Conservation (phyloP, 2,113 vertebrate species). For the Plecturocebus donacophilus region DNA sequence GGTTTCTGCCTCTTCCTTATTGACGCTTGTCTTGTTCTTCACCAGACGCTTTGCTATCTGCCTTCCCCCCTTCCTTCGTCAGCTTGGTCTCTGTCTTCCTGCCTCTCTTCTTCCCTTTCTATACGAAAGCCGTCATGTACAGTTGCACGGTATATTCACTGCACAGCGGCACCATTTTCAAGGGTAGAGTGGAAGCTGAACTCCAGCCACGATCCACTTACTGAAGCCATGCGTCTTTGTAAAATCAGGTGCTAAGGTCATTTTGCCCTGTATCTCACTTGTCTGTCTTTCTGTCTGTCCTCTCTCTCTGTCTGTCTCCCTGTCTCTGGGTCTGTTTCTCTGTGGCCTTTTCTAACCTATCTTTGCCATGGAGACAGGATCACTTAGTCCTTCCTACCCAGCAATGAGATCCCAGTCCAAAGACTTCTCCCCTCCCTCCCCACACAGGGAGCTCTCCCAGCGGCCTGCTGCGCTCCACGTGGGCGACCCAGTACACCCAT, state of each 20-base stretch:
- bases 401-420: not conserved
- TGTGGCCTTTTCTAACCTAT: not conserved
- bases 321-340: not conserved
- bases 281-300: not conserved
- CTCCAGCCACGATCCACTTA: not conserved
- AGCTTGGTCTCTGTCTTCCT: not conserved
- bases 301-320: not conserved
- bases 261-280: not conserved
- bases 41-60: not conserved
- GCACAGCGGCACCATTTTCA: not conserved
- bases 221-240: not conserved
- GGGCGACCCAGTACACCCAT: accelerated
- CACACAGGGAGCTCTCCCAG: not conserved
- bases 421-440: not conserved
- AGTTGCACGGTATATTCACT: not conserved
- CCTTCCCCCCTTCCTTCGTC: not conserved
- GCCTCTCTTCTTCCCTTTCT: not conserved
- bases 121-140: accelerated
- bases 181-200: not conserved
- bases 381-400: no score
- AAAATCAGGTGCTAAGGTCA: no score
- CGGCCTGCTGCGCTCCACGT: not conserved
- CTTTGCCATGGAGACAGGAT: not conserved
- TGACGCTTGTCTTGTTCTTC: not conserved
- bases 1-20: not conserved